Percentiles rank a stretch among this genome's conserved stretches.
phyloP scores from a whole-genome alignment of 2,888 invertebrate species.

The Thecocarcelia acutangulata region DNA sequence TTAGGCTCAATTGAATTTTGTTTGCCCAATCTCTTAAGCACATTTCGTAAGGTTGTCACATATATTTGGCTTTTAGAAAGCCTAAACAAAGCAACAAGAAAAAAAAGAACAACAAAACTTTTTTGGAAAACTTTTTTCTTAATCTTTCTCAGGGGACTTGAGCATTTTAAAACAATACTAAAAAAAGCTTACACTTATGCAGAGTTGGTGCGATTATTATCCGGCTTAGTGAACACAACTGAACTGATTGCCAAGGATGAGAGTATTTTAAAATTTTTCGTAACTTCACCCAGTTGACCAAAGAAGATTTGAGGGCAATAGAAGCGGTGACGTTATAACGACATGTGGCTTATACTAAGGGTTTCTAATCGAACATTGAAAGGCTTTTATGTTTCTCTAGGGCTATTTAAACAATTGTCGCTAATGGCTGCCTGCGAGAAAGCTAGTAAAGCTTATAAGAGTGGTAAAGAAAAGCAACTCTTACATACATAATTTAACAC shows the following conservation, averaged over 20 bases:
- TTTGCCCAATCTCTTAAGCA: conserved; percentile 52
- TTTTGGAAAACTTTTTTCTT: conserved; percentile 4
- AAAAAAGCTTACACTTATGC: conserved; percentile 20
- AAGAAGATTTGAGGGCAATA: too few species aligned
- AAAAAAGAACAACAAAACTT: too few species aligned
- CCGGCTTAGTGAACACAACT: conserved; percentile 40
- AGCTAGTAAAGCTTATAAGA: too few species aligned
- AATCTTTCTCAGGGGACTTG: conserved; percentile 55
- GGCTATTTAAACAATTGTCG: too few species aligned
- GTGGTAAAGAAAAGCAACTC: too few species aligned
- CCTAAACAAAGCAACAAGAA: conserved; percentile 8
- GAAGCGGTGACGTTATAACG: too few species aligned
- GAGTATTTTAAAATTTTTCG: not conserved
- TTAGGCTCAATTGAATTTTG: conserved; percentile 60
- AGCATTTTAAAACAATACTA: conserved; percentile 50
- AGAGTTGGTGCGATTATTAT: conserved; percentile 49
- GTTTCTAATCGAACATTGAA: too few species aligned
- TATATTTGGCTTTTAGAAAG: conserved; percentile 60
- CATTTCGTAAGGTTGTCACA: conserved; percentile 64
- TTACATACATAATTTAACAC: too few species aligned
- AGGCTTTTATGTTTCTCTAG: too few species aligned
- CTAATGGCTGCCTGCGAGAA: too few species aligned
- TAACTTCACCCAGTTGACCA: too few species aligned
- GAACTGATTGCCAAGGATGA: conserved; percentile 44
- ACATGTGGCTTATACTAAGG: too few species aligned